phyloP scores from a whole-genome alignment of 2,113 vertebrate species.

The Protobothrops flavoviridis region DNA sequence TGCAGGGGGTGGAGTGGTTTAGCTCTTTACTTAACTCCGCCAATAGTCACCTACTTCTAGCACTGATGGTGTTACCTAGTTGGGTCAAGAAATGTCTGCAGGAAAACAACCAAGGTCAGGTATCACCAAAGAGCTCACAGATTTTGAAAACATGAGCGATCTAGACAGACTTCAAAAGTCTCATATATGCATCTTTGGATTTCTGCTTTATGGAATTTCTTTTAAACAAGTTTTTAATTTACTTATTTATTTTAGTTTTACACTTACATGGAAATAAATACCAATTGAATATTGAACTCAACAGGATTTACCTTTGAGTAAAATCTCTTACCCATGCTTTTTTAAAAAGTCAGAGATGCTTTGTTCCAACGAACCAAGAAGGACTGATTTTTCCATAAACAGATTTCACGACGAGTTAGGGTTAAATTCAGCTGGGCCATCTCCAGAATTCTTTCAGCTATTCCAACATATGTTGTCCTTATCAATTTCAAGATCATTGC shows the following conservation, averaged over 20 bases:
- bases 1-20: not conserved
- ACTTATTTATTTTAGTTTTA: not conserved
- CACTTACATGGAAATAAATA: not conserved
- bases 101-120: not conserved
- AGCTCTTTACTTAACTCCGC: not conserved
- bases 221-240: not conserved
- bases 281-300: not conserved
- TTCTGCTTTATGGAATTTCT: not conserved
- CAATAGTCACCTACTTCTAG: not conserved
- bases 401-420: not conserved
- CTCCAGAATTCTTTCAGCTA: slow-evolving; percentile 16
- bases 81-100: not conserved
- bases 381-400: not conserved
- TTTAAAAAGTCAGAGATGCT: not conserved
- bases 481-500: slow-evolving; percentile 15
- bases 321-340: not conserved
- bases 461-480: not conserved
- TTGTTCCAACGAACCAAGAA: not conserved
- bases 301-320: not conserved
- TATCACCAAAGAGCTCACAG: not conserved
- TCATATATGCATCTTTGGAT: not conserved
- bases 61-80: not conserved
- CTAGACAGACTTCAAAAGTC: not conserved
- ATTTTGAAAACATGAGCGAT: not conserved
- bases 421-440: not conserved